phyloP scores from a whole-genome alignment of 2,113 vertebrate species.

The Pachycephala philippinensis region DNA sequence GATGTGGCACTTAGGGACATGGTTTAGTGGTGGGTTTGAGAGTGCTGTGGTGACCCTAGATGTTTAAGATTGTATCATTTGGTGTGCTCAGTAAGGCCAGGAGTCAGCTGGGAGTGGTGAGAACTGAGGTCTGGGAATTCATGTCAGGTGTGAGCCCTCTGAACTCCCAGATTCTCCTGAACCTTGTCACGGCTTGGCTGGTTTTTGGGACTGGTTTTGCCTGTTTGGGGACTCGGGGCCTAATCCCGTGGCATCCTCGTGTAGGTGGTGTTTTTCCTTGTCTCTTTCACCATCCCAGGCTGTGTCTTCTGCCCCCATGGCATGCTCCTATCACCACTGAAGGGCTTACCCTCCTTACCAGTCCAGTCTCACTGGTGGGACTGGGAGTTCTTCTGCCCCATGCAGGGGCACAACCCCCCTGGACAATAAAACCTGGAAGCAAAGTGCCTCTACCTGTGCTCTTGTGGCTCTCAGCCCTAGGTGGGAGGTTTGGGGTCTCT shows the following conservation, averaged over 20 bases:
- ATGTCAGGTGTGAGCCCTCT: background rate
- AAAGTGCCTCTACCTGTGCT: background rate
- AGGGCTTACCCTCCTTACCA: background rate
- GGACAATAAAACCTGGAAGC: constrained; percentile 23
- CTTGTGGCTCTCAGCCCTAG: background rate
- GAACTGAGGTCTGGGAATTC: background rate
- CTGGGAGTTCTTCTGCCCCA: background rate
- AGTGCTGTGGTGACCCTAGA: background rate
- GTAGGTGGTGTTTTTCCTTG: background rate
- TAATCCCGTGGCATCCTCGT: background rate
- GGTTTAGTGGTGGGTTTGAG: background rate
- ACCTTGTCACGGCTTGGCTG: fast-evolving
- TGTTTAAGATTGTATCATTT: background rate
- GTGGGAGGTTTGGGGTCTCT: background rate
- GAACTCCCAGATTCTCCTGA: background rate
- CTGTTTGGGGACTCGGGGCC: background rate
- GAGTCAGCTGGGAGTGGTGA: background rate
- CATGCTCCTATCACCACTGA: background rate
- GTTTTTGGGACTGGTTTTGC: background rate
- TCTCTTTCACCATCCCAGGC: background rate
- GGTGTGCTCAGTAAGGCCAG: background rate
- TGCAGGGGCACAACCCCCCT: background rate
- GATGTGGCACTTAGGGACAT: background rate
- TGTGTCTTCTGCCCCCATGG: background rate
- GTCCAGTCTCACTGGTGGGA: background rate